A percentile compares a stretch with the other conserved stretches of the same genome.
These are phyloP conservation scores for Ranitomeya imitator DNA, from an alignment of 2,113 vertebrate species.

Conservation along the genomic window DNA sequence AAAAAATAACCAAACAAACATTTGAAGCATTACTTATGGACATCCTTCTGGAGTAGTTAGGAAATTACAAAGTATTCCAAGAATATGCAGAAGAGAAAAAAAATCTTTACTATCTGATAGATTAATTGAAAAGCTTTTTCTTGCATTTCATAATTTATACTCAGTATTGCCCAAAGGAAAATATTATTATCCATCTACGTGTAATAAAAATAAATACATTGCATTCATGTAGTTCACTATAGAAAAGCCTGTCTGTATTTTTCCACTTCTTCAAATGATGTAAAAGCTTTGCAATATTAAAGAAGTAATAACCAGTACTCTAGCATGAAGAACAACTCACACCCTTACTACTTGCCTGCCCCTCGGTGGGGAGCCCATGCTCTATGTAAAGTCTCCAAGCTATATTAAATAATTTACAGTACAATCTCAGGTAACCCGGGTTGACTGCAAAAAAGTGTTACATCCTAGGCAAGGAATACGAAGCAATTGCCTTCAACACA, in stretches of 20 bases:
- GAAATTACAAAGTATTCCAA: not conserved
- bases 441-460: slow-evolving; percentile 23
- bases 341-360: slow-evolving; percentile 6
- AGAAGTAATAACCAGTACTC: slow-evolving; percentile 12
- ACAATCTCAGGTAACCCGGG: slow-evolving; percentile 28
- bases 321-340: slow-evolving; percentile 21
- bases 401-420: slow-evolving; percentile 52
- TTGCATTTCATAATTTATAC: not conserved
- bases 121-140: not conserved
- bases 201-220: not conserved
- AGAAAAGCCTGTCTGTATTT: slow-evolving; percentile 19
- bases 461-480: slow-evolving; percentile 35
- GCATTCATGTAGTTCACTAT: not conserved
- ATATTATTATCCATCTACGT: not conserved
- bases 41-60: not conserved
- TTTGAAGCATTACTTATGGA: not conserved
- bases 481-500: slow-evolving; percentile 39
- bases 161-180: not conserved
- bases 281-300: slow-evolving; percentile 37
- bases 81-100: not conserved
- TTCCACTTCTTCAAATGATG: slow-evolving; percentile 26
- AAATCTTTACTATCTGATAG: not conserved
- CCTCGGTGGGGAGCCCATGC: slow-evolving; percentile 10
- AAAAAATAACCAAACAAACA: too few species aligned
- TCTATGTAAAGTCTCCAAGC: slow-evolving; percentile 40